phyloP scores from a whole-genome alignment of 1,140 invertebrate genomes.

The Drosophila ficusphila region DNA sequence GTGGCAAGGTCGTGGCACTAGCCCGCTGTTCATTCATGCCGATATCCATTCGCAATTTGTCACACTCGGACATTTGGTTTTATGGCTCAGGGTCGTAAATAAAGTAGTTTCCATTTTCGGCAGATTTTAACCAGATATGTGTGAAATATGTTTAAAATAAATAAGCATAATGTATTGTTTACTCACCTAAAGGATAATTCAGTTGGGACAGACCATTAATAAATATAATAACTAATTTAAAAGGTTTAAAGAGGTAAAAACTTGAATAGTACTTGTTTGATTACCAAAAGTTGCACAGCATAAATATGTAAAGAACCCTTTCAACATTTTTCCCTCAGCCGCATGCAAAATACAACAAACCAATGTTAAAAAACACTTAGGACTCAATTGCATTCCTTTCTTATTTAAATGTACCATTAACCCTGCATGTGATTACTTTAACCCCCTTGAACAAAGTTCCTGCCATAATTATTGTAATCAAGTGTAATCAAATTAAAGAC shows the following conservation, averaged over 20 bases:
- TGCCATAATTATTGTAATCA: slow-evolving; percentile 68
- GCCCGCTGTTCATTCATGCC: slow-evolving; percentile 63
- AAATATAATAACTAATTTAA: no score
- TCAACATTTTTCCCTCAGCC: no score
- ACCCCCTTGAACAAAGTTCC: slow-evolving; percentile 32
- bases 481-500: slow-evolving; percentile 73
- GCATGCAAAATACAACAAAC: no score
- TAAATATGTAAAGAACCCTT: no score
- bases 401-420: slow-evolving; percentile 23
- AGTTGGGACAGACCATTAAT: not conserved
- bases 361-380: not conserved
- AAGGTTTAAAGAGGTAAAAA: no score
- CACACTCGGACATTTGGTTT: slow-evolving; percentile 48
- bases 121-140: slow-evolving; percentile 19
- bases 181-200: not conserved
- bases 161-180: not conserved
- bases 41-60: slow-evolving; percentile 56
- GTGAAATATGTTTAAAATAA: slow-evolving; percentile 33
- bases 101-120: slow-evolving; percentile 7
- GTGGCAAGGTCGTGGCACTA: slow-evolving; percentile 27
- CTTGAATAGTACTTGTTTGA: no score
- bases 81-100: slow-evolving; percentile 24
- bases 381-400: not conserved
- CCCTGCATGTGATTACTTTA: slow-evolving; percentile 13
- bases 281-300: no score